Base-by-base conservation (phyloP, 2,113 vertebrate genomes). In the Sceloporus undulatus region DNA sequence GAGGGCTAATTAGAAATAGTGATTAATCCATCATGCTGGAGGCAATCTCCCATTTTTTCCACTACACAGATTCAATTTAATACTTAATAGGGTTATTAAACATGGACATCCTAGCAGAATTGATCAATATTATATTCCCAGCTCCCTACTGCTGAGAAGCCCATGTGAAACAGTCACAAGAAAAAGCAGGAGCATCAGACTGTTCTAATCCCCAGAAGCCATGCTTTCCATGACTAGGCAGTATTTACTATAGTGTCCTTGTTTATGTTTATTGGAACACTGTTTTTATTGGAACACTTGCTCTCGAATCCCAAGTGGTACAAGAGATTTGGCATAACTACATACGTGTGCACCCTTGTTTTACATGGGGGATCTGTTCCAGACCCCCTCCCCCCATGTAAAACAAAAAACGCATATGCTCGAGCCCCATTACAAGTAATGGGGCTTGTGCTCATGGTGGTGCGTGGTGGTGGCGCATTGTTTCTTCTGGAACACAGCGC, bases 51-150 rank as follows among this genome's bases (percentile, higher is more conserved):
- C 9, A 0, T 68, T 70, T 83, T 16, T 81, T 73, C 66, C 59
- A 13, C 79, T 87, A 42, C 14, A 79, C 70, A 87, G 52, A 73
- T 85, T 86, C 74, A 29, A 89, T 86, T 91, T 88, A 87, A 76
- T 91, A 83, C 92, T 87, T 90, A 92, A 87, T 70, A 79, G 59
- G 59, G 34, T 93, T 92, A 91, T 90, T 92, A 94, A 89, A 56
- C 21, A 84, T 73, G 83, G 88, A 77, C 71, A 88, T 85, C 74
- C 54, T 84, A 92, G 85, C 62, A 85, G 70, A 79, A 8, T 9
- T 0, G 77, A 93, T 90, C 80, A 92, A 83, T 94, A 91, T 13
- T 89, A 48, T 4, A 79, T 83, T 93, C 92, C 76, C 81, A 90
- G 87, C 85, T 91, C 29, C 62, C 65, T 62, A 48, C 82, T 54